Percentiles rank a stretch among this genome's conserved stretches.
phyloP scores from a whole-genome alignment of 92 coral and sea anemone genomes.

The Bergia sp. region DNA sequence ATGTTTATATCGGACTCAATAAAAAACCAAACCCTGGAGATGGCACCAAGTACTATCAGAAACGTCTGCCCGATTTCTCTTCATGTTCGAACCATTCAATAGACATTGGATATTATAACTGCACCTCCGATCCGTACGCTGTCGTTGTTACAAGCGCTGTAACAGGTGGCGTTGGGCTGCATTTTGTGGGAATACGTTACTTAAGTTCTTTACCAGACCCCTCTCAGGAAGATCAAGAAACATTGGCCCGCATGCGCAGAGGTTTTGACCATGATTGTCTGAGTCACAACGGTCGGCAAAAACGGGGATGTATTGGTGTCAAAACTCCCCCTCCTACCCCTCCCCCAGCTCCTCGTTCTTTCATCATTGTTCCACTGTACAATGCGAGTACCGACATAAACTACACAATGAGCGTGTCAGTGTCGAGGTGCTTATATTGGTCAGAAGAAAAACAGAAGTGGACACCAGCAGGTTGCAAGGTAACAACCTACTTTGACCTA shows the following conservation, averaged over 20 bases:
- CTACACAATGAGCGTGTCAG: slow-evolving; percentile 69
- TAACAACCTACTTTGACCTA: background rate
- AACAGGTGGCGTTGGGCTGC: slow-evolving; percentile 69
- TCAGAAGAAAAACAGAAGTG: slow-evolving; percentile 69
- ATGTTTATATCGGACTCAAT: slow-evolving; percentile 52
- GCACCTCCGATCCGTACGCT: slow-evolving; percentile 64
- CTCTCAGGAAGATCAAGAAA: background rate
- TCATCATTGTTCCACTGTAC: slow-evolving; percentile 62
- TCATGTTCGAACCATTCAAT: slow-evolving; percentile 49
- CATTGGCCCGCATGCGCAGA: slow-evolving; percentile 45
- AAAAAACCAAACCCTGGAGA: slow-evolving; percentile 65
- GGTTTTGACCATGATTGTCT: slow-evolving; percentile 51
- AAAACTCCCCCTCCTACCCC: slow-evolving; percentile 86
- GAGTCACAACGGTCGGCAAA: slow-evolving; percentile 55
- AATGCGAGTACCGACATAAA: slow-evolving; percentile 67
- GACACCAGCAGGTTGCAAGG: slow-evolving; percentile 78
- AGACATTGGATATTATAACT: slow-evolving; percentile 2
- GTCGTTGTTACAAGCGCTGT: slow-evolving; percentile 58
- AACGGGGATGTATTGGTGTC: slow-evolving; percentile 76
- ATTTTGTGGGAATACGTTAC: slow-evolving; percentile 68
- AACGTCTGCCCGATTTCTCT: slow-evolving; percentile 60
- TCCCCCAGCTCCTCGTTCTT: slow-evolving; percentile 54
- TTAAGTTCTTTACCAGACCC: background rate
- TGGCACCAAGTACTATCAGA: slow-evolving; percentile 38
- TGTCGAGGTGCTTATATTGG: slow-evolving; percentile 79